Conservation (phyloP, 2,888 invertebrate species). For the Ramazzottius varieornatus region DNA sequence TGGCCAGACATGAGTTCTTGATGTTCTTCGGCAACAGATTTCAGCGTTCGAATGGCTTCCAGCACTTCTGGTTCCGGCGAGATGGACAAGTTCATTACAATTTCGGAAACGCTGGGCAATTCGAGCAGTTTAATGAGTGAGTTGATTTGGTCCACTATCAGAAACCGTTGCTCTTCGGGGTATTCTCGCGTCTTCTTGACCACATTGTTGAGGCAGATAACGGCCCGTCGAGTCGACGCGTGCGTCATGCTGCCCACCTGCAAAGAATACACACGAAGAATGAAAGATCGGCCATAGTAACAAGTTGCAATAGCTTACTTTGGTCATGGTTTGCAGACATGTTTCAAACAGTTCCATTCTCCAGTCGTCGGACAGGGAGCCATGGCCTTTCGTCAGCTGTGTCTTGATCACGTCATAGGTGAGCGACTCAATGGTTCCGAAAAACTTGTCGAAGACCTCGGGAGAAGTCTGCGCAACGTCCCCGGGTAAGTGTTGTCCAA, state of each 20-base stretch:
- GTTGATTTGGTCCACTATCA: background rate
- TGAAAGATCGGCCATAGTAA: background rate
- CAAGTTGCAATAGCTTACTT: background rate
- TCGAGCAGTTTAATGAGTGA: background rate
- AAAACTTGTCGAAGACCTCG: background rate
- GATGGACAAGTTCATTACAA: background rate
- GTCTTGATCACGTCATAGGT: background rate
- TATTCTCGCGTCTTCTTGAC: background rate
- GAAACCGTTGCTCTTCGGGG: background rate
- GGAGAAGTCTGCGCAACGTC: background rate
- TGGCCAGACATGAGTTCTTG: background rate
- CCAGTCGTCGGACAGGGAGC: background rate
- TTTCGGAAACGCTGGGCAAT: background rate
- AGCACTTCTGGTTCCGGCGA: conserved; percentile 1
- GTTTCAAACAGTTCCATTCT: background rate
- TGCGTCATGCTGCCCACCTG: background rate
- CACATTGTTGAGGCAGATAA: background rate
- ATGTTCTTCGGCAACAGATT: background rate
- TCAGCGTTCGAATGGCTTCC: background rate
- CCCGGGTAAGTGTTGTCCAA: background rate
- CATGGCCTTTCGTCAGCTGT: background rate
- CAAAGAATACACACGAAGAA: background rate
- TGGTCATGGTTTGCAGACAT: background rate
- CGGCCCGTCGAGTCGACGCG: background rate
- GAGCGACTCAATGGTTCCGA: background rate